phyloP scores from a whole-genome alignment of 2,888 invertebrate genomes.

The Clistopyga incitator region DNA sequence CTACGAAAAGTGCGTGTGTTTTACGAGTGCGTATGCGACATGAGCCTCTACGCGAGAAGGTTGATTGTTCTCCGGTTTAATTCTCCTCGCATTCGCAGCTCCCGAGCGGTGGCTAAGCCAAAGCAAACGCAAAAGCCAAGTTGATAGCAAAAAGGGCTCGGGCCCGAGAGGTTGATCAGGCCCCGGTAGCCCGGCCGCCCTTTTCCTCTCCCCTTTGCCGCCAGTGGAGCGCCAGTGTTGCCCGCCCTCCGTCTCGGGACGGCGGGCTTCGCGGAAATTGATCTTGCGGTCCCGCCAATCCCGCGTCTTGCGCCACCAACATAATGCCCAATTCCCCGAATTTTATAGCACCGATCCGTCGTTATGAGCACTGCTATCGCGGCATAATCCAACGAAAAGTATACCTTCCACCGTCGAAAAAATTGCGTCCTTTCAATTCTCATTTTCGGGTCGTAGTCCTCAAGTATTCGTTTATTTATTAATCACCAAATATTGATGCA shows the following conservation, averaged over 20 bases:
- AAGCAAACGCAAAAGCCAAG: conserved; percentile 9
- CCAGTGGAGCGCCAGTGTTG: conserved; percentile 33
- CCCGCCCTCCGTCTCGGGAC: conserved; percentile 53
- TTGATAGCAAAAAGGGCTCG: conserved; percentile 65
- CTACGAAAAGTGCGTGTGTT: conserved; percentile 34
- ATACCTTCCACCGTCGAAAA: background rate
- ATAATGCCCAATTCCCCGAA: conserved; percentile 61
- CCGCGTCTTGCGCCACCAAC: conserved; percentile 47
- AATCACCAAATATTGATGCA: too few species aligned
- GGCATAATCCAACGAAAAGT: conserved; percentile 33
- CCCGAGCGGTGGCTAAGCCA: conserved; percentile 24
- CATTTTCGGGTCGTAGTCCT: background rate
- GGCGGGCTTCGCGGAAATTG: conserved; percentile 71
- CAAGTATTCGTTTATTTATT: background rate
- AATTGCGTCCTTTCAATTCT: background rate
- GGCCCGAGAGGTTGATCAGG: conserved; percentile 11
- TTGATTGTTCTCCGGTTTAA: conserved; percentile 72
- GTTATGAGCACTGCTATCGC: conserved; percentile 49
- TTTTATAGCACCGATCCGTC: conserved; percentile 53
- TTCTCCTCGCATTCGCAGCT: conserved; percentile 52
- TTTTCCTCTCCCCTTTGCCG: conserved; percentile 13
- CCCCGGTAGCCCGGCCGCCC: conserved; percentile 1
- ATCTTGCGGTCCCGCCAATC: conserved; percentile 70
- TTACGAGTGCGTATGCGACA: conserved; percentile 69
- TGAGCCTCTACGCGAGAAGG: conserved; percentile 71